Evolutionary conservation across 1,140 invertebrate species (phyloP).

Genomic region (Cotesia glomerata): DNA sequence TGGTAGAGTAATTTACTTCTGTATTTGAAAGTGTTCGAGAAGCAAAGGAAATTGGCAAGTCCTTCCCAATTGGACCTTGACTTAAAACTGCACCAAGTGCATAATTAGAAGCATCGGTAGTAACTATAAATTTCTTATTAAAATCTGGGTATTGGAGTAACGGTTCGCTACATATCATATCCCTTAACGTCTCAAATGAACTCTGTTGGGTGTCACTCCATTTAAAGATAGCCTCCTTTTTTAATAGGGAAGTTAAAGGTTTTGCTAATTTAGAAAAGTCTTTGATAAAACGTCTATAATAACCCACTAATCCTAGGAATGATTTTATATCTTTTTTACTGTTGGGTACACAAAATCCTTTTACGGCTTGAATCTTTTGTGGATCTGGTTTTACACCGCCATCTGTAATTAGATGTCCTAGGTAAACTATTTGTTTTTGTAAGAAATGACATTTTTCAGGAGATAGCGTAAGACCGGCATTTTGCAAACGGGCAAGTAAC

Average conservation of each 20-base stretch:
- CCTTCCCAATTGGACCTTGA: neutral
- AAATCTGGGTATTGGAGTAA: constrained; percentile 12
- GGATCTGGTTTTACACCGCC: constrained; percentile 7
- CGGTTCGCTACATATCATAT: neutral
- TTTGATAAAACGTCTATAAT: constrained; percentile 10
- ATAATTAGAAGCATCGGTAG: neutral
- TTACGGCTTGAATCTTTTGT: neutral
- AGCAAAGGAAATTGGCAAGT: neutral
- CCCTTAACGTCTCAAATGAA: neutral
- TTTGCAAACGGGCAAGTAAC: neutral
- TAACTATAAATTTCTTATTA: neutral
- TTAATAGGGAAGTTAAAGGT: neutral
- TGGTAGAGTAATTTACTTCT: neutral
- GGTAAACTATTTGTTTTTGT: neutral
- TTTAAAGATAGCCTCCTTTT: neutral
- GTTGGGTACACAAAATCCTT: neutral
- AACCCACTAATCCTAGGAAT: constrained; percentile 10
- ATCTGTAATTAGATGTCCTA: constrained; percentile 9
- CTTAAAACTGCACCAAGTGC: neutral
- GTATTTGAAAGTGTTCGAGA: neutral
- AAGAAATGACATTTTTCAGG: constrained; percentile 11
- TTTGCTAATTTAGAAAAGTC: neutral
- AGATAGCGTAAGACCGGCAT: neutral
- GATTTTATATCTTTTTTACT: neutral
- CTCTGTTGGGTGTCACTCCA: neutral